A percentile compares a stretch with the other conserved stretches of the same genome.
These are phyloP conservation scores for Drosophila lacicola DNA, from an alignment of 2,888 invertebrate species.

Conservation along the genomic window DNA sequence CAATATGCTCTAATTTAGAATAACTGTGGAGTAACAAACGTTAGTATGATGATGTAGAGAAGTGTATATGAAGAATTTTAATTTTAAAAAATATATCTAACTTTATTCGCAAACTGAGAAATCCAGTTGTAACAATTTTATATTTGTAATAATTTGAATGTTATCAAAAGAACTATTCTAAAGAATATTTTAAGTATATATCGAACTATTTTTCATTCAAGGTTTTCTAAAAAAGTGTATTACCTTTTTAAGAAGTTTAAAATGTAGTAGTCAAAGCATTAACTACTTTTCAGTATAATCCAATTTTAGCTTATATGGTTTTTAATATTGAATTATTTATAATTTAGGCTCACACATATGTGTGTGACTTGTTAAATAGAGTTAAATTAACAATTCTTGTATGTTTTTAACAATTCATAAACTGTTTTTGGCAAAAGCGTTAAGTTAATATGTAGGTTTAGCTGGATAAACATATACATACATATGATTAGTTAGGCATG, in stretches of 20 bases:
- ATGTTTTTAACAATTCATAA: conserved; percentile 17
- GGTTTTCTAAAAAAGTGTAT: no score
- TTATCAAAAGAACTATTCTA: no score
- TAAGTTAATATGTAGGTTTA: conserved; percentile 3
- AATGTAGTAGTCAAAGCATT: no score
- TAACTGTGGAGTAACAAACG: neutral
- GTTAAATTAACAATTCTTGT: conserved; percentile 1
- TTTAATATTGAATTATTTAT: neutral
- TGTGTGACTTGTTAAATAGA: neutral
- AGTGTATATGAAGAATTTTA: neutral
- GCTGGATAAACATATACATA: conserved; percentile 23
- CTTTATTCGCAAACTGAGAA: neutral
- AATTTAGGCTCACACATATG: neutral
- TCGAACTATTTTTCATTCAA: neutral
- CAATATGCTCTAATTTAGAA: neutral
- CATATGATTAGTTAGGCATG: conserved; percentile 13
- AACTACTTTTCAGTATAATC: no score
- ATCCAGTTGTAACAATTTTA: neutral
- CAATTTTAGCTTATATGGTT: no score
- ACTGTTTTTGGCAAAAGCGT: conserved; percentile 18
- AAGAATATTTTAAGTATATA: neutral
- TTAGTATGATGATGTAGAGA: neutral
- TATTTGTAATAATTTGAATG: neutral
- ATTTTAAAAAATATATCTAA: neutral
- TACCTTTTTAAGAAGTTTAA: no score